Conservation (phyloP, 2,888 invertebrate genomes). For the Loripinus fragilis region DNA sequence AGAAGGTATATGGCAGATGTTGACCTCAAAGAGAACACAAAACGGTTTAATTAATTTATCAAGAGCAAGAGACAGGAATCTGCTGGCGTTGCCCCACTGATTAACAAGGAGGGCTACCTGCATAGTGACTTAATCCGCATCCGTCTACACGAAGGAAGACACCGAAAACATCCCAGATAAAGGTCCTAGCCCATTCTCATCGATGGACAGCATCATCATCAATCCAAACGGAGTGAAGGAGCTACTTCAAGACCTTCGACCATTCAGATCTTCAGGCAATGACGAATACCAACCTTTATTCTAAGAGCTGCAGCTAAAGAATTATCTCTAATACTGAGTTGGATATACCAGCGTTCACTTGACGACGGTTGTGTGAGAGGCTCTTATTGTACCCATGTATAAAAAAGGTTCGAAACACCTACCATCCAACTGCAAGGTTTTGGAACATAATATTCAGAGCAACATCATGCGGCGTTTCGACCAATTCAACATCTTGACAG, state of each 20-base stretch:
- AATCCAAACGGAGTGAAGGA: neutral
- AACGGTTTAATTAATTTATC: slow-evolving; percentile 22
- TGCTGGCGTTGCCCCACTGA: neutral
- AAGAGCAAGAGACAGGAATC: slow-evolving; percentile 21
- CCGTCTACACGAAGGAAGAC: slow-evolving; percentile 19
- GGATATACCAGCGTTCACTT: neutral
- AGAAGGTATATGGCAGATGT: neutral
- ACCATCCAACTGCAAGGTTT: neutral
- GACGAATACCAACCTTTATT: neutral
- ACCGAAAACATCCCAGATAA: neutral
- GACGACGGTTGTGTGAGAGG: neutral
- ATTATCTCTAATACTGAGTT: neutral
- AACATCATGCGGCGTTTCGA: slow-evolving; percentile 19
- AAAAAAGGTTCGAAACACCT: neutral
- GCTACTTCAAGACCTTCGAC: neutral
- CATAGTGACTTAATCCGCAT: neutral
- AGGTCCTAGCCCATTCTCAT: neutral
- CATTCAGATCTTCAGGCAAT: neutral
- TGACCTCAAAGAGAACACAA: neutral
- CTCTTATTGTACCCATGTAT: neutral
- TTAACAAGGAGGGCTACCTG: slow-evolving; percentile 15
- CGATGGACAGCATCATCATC: neutral
- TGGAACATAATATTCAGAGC: slow-evolving; percentile 6
- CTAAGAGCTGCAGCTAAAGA: neutral
- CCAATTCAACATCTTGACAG: neutral